A percentile compares a stretch with the other conserved stretches of the same genome.
Conservation (phyloP, 2,888 invertebrate genomes). For the Neoscelio sp. region DNA sequence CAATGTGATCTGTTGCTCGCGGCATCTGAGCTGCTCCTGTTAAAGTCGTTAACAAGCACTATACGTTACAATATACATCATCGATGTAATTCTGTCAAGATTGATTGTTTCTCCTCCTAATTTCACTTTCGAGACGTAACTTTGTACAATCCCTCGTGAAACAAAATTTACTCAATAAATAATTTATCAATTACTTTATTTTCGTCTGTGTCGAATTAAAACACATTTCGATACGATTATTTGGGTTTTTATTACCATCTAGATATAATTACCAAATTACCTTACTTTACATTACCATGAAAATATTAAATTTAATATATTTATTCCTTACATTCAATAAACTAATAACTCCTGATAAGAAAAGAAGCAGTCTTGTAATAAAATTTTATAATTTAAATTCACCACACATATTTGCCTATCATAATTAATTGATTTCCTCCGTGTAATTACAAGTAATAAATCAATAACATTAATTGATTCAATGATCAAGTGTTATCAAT, state of each 20-base stretch:
- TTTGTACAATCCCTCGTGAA: too few species aligned
- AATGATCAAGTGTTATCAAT: slow-evolving; percentile 49
- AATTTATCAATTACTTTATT: too few species aligned
- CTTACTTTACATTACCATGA: too few species aligned
- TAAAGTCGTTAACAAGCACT: slow-evolving; percentile 61
- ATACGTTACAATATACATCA: slow-evolving; percentile 42
- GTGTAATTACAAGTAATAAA: slow-evolving; percentile 48
- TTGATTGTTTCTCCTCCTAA: slow-evolving; percentile 31
- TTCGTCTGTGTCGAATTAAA: too few species aligned
- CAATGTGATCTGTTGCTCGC: slow-evolving; percentile 60
- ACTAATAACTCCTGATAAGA: too few species aligned
- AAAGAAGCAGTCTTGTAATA: slow-evolving; percentile 35
- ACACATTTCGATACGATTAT: too few species aligned
- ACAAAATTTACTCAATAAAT: too few species aligned
- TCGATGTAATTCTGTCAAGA: slow-evolving; percentile 23
- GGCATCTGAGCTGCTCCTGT: slow-evolving; percentile 61
- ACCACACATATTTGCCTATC: slow-evolving; percentile 27
- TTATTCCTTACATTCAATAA: too few species aligned
- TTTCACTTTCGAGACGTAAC: slow-evolving; percentile 2
- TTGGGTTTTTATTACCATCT: too few species aligned
- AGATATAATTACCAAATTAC: too few species aligned
- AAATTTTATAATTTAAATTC: slow-evolving; percentile 44
- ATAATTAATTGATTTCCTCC: slow-evolving; percentile 55
- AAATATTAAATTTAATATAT: too few species aligned
- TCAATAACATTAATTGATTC: slow-evolving; percentile 45